phyloP scores from a whole-genome alignment of 2,888 invertebrate species.

The Abrostola triplasia region DNA sequence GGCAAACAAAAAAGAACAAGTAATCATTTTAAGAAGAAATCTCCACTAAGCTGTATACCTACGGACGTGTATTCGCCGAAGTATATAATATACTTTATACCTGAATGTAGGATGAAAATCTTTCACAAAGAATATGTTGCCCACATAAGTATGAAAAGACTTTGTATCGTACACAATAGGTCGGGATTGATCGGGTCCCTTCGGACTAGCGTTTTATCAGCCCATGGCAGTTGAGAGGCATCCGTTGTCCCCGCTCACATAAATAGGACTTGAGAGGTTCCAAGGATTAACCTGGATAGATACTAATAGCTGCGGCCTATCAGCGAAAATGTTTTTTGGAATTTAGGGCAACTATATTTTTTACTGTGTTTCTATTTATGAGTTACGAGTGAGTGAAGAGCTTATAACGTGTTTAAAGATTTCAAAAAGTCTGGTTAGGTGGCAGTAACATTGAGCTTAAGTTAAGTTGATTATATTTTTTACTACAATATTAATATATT shows the following conservation, averaged over 20 bases:
- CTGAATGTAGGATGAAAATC: constrained; percentile 50
- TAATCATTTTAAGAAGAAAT: constrained; percentile 2
- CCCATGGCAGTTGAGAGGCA: constrained; percentile 65
- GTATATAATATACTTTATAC: constrained; percentile 18
- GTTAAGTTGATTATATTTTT: no score
- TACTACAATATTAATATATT: no score
- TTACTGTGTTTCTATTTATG: constrained; percentile 6
- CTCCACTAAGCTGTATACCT: not conserved
- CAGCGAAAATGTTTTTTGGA: constrained; percentile 27
- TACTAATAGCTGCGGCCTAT: constrained; percentile 55
- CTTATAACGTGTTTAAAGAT: no score
- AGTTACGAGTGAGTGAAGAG: not conserved
- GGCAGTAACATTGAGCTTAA: no score
- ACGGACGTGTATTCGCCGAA: not conserved
- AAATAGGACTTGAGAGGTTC: constrained; percentile 60
- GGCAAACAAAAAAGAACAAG: not conserved
- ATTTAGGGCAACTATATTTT: constrained; percentile 31
- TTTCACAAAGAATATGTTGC: constrained; percentile 57
- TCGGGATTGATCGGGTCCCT: constrained; percentile 68
- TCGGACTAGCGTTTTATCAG: constrained; percentile 71
- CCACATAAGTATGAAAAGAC: constrained; percentile 60
- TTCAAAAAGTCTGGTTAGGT: no score
- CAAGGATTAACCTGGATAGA: constrained; percentile 64
- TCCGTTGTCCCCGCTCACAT: constrained; percentile 61
- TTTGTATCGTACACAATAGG: constrained; percentile 68